phyloP scores from a whole-genome alignment of 53 echinoderm and acorn worm genomes.

The Temnopleurus reevesii region DNA sequence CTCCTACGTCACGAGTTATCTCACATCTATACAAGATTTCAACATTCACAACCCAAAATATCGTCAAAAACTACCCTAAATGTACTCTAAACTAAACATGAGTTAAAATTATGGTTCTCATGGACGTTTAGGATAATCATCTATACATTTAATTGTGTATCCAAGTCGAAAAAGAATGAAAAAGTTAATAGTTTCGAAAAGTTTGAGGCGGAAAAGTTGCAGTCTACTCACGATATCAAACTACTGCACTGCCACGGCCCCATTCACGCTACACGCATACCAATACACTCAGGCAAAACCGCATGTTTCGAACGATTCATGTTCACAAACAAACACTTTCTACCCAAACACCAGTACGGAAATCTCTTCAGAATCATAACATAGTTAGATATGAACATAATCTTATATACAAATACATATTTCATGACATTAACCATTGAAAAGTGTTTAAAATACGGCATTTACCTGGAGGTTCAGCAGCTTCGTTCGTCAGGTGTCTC shows the following conservation, averaged over 20 bases:
- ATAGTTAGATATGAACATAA: too few relatives aligned
- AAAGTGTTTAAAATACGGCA: not conserved
- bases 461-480: not conserved
- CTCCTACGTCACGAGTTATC: slow-evolving; percentile 50
- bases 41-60: slow-evolving; percentile 23
- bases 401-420: not conserved
- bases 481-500: slow-evolving; percentile 34
- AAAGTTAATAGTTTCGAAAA: slow-evolving; percentile 9
- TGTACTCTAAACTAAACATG: not conserved
- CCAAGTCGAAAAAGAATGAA: not conserved
- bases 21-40: slow-evolving; percentile 57
- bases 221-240: slow-evolving; percentile 59
- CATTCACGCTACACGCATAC: not conserved
- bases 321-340: not conserved
- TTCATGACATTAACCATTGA: not conserved
- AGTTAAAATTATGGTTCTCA: not conserved
- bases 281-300: not conserved
- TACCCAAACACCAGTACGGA: not conserved
- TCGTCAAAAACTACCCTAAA: not conserved
- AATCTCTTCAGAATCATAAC: not conserved
- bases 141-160: not conserved
- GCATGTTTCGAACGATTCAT: not conserved
- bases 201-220: slow-evolving; percentile 1
- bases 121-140: not conserved
- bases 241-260: not conserved